Conservation (phyloP, 2,113 vertebrate species). For the Corythornis cristatus region DNA sequence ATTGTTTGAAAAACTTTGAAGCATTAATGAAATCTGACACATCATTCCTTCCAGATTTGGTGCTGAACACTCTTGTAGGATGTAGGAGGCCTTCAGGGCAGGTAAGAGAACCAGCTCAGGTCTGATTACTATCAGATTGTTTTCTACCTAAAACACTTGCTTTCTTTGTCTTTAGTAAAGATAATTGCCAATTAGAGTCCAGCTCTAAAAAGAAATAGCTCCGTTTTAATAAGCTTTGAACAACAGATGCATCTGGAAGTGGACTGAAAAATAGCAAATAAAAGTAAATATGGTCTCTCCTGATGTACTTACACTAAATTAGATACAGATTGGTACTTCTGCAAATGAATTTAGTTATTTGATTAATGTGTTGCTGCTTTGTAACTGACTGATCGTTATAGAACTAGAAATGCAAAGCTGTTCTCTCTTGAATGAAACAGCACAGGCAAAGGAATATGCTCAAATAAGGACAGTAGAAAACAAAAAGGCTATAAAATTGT, state of each 20-base stretch:
- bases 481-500: conserved; percentile 22
- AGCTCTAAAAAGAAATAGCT: not conserved
- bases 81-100: not conserved
- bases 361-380: not conserved
- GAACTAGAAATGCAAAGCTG: not conserved
- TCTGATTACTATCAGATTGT: not conserved
- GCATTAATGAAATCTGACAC: not conserved
- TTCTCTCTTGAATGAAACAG: conserved; percentile 21
- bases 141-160: not conserved
- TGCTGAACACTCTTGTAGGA: not conserved
- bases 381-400: not conserved
- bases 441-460: conserved; percentile 9
- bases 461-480: conserved; percentile 48
- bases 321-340: not conserved
- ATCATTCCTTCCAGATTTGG: not conserved
- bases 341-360: not conserved
- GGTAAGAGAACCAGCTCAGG: not conserved
- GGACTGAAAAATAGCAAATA: not conserved
- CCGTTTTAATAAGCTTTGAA: not conserved
- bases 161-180: not conserved
- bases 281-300: not conserved
- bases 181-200: not conserved
- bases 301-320: not conserved
- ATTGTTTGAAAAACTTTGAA: not conserved
- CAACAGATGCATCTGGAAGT: not conserved